phyloP scores from a whole-genome alignment of 2,113 vertebrate genomes.

The Bettongia penicillata region DNA sequence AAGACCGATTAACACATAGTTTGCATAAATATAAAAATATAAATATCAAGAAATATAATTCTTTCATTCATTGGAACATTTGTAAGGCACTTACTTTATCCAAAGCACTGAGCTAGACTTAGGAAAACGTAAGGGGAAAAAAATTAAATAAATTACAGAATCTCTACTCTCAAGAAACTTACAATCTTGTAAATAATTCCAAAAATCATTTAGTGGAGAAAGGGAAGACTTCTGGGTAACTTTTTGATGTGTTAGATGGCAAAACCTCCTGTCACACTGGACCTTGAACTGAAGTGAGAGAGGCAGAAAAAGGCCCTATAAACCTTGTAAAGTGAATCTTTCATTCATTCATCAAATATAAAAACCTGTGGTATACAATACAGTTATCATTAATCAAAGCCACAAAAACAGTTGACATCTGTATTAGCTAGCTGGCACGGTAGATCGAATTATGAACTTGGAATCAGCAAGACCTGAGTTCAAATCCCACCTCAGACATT shows the following conservation, averaged over 20 bases:
- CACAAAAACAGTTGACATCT: neutral
- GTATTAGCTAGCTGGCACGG: neutral
- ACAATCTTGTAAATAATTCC: neutral
- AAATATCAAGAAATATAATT: neutral
- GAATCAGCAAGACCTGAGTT: neutral
- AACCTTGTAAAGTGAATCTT: neutral
- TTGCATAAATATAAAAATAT: neutral
- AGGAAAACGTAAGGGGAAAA: neutral
- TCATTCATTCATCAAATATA: neutral
- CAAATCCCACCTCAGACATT: neutral
- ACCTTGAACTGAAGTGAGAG: neutral
- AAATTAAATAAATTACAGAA: neutral
- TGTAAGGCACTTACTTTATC: neutral
- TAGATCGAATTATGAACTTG: neutral
- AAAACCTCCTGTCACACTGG: neutral
- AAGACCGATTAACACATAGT: neutral
- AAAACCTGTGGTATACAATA: neutral
- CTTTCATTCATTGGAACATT: neutral
- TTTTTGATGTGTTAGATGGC: neutral
- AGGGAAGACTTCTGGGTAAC: neutral
- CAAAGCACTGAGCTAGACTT: neutral
- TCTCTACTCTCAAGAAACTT: neutral
- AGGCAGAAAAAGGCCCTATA: neutral
- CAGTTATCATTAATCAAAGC: neutral
- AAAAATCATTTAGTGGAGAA: neutral